Evolutionary conservation across 2,113 vertebrate species (phyloP).

Genomic region (Columba janthina): DNA sequence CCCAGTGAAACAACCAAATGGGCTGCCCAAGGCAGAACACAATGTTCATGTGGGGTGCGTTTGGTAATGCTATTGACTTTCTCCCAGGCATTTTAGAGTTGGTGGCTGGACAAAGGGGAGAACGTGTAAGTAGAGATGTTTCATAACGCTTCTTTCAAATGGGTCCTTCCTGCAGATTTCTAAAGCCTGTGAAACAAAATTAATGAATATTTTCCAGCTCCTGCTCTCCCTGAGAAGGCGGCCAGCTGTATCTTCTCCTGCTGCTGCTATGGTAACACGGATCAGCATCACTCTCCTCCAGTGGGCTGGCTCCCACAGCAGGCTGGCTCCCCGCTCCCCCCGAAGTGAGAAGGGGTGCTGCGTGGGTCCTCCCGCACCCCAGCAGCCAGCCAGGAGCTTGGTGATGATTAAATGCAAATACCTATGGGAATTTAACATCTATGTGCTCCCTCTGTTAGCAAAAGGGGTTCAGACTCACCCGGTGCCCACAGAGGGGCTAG

Average conservation of each 20-base stretch:
- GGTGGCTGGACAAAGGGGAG: not conserved
- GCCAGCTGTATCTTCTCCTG: slow-evolving; percentile 43
- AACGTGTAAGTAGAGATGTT: not conserved
- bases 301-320: not conserved
- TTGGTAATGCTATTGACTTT: not conserved
- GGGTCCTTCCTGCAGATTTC: not conserved
- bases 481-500: not conserved
- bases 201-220: slow-evolving; percentile 7
- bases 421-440: rapidly evolving
- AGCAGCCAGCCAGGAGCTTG: not conserved
- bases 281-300: not conserved
- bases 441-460: rapidly evolving
- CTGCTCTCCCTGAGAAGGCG: not conserved
- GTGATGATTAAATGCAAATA: not conserved
- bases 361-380: not conserved
- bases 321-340: not conserved
- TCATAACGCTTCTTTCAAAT: not conserved
- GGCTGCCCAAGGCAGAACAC: not conserved
- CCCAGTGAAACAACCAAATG: not conserved
- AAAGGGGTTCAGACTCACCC: not conserved
- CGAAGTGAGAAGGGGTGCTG: not conserved
- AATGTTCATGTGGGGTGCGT: not conserved
- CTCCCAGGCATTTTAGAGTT: not conserved
- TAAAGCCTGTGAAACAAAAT: slow-evolving; percentile 14
- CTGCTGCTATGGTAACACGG: slow-evolving; percentile 52